A percentile compares a stretch with the other conserved stretches of the same genome.
These are phyloP conservation scores for Pseudococcus longispinus DNA, from an alignment of 2,888 invertebrate species.

Conservation along the genomic window DNA sequence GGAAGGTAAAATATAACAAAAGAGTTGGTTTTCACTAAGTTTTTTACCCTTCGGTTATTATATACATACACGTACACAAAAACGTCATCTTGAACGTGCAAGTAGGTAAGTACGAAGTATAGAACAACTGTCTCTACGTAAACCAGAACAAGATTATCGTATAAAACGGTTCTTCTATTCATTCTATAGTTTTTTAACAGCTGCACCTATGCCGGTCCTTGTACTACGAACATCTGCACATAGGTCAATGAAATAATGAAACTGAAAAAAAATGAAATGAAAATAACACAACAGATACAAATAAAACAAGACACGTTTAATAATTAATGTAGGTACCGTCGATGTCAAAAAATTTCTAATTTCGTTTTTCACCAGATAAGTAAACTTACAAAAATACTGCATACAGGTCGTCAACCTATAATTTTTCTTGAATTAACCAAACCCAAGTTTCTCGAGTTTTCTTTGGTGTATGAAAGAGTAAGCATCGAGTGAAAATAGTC, in stretches of 20 bases:
- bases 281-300: slow-evolving; percentile 39
- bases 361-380: neutral
- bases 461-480: neutral
- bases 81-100: slow-evolving; percentile 54
- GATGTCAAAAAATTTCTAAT: neutral
- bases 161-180: slow-evolving; percentile 55
- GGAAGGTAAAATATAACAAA: slow-evolving; percentile 48
- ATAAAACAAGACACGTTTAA: slow-evolving; percentile 33
- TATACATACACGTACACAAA: slow-evolving; percentile 43
- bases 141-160: slow-evolving; percentile 56
- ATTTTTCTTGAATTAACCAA: neutral
- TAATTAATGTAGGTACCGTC: neutral
- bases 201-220: slow-evolving; percentile 53
- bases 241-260: slow-evolving; percentile 54
- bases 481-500: neutral
- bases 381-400: neutral
- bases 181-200: slow-evolving; percentile 55
- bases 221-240: slow-evolving; percentile 52
- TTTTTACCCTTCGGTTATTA: slow-evolving; percentile 54
- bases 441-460: neutral
- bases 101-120: slow-evolving; percentile 54
- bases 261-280: slow-evolving; percentile 39
- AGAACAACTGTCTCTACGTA: slow-evolving; percentile 53
- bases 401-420: neutral
- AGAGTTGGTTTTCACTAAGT: slow-evolving; percentile 52